Evolutionary conservation across 2,888 invertebrate genomes (phyloP), one percentile per base, ranked within the genome.

Genomic region (Drosophila longiperda): DNA sequence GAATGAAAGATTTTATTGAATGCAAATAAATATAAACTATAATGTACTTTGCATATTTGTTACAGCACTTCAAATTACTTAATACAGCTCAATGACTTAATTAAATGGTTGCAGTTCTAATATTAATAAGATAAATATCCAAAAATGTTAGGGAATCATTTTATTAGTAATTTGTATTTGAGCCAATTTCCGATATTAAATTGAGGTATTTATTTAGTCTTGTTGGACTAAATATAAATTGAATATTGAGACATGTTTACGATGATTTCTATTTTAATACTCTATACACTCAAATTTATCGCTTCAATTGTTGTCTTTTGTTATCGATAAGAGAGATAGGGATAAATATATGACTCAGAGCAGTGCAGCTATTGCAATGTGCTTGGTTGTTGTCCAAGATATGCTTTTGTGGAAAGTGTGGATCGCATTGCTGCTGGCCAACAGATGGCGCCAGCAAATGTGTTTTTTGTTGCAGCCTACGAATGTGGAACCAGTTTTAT

Each of bases 361-460:
- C 20, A 64, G 66, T 17, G 15, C 40, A 69, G 52, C 64, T 54
- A 62, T 45, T 42, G 3, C 2, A 1, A 5, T 20, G 15, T 1
- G 3, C 0, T 0, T 33, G 77, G 67, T 80, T 60, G 26, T 17
- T 58, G 66, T 52, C 48, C 9, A 12, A n/a, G 36, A 57, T 70
- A 17, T 32, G 9, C 0, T 0, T 0, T 1, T 17, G n/a, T 38
- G 23, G 2, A 9, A 1, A 0, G 0, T 40, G 73, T 77, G 70
- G 60, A 64, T 7, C 15, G 3, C 3, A 5, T 42, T 33, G 1
- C 73, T 33, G 34, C 42, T 17, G 8, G 1, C 1, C 73, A 53
- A 65, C 20, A 79, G 79, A 66, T 70, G 79, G 79, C 79, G 79
- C 72, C 8, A 42, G 4, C 2, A 26, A 2, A 0, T 0, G 3